Evolutionary conservation across 2,797 vertebrate species (phyloP).

Genomic region (Amniataba percoides): DNA sequence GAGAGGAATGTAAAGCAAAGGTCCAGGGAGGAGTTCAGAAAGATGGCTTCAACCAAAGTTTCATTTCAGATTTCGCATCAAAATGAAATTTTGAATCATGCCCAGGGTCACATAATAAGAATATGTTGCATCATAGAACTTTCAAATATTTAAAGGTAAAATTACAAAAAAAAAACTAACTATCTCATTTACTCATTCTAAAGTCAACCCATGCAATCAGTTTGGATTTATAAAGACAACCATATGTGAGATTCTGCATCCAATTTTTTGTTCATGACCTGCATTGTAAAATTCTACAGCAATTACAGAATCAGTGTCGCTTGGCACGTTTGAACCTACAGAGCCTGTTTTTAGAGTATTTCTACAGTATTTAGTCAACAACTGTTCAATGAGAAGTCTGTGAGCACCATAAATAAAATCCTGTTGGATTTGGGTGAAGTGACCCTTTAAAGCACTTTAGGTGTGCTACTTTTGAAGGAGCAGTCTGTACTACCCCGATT

Average conservation of each 20-base stretch:
- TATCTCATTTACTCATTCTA: background rate
- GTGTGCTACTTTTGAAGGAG: background rate
- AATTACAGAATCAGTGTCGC: no score
- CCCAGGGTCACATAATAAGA: background rate
- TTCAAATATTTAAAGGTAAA: background rate
- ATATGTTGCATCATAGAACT: background rate
- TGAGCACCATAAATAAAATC: background rate
- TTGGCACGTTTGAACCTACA: background rate
- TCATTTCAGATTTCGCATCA: constrained; percentile 2
- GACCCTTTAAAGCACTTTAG: background rate
- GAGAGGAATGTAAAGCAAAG: background rate
- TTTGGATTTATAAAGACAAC: background rate
- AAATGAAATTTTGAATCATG: background rate
- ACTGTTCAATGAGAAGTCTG: background rate
- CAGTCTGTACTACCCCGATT: background rate
- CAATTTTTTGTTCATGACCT: background rate
- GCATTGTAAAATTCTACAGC: no score
- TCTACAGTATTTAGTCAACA: no score
- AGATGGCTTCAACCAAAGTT: background rate
- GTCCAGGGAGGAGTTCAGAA: background rate
- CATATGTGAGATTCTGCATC: background rate
- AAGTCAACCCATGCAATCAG: background rate
- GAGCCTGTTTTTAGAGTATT: no score
- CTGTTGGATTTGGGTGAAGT: background rate
- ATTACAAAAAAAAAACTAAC: background rate